Base-by-base conservation (phyloP, 1,140 invertebrate species). In the Tribolium madens region DNA sequence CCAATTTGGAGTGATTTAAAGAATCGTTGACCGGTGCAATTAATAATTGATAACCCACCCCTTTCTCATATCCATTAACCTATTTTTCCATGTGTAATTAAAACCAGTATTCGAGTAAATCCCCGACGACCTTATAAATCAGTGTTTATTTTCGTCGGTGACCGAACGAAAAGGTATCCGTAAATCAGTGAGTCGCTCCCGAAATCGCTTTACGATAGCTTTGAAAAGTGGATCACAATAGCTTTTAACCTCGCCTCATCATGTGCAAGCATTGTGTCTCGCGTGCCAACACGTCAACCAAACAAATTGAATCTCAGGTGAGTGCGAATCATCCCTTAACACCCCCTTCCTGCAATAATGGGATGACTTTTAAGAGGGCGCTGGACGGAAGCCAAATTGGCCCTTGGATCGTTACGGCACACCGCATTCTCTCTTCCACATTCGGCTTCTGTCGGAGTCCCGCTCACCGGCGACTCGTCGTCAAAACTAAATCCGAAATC, bases 291-390 rank as follows among this genome's bases (percentile, higher is more conserved):
- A 75, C 73, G 57, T 72, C 70, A 72, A 48, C 70, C 46, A 71
- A 76, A 76, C 75, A 76, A 76, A 76, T 70, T 70, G 75, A 76
- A 76, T 76, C 75, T 70, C 75, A 76, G 75, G 75, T 76, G 64
- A 76, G 68, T 70, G 75, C 42, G 68, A 76, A 52, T 69, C 64
- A 69, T 70, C 75, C 75, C 48, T 60, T 57, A 47, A 70, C 17
- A 46, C 48, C 42, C 60, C 52, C 18, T 52, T 52, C 48, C 14
- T 14, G 13, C 75, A 17, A 70, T 76, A 76, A 76, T 76, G 48
- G 75, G 75, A 70, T 53, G 75, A 76, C 75, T 76, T 76, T 76
- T 76, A 70, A 72, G 70, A 52, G 70, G 26, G 50, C 18, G 33
- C 60, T 76, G 75, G 75, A 53, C 75, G 36, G 68, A 15, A 21